These are phyloP conservation scores for Naso thynnoides DNA, from an alignment of 2,797 vertebrate genomes.

Conservation along the genomic window DNA sequence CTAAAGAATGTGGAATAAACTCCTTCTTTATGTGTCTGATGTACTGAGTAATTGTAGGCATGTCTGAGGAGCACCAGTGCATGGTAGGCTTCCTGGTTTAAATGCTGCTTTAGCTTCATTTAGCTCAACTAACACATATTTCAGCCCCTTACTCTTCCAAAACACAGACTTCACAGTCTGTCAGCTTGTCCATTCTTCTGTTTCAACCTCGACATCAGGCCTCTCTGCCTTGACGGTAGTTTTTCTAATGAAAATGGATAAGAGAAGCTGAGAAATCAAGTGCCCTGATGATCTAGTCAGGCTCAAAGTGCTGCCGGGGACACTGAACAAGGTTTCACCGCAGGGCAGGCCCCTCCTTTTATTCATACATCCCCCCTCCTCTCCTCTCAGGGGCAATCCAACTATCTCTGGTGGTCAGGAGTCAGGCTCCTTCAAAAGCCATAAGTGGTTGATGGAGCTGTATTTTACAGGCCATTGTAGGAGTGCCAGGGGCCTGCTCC, in stretches of 20 bases:
- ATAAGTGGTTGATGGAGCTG: constrained; percentile 80
- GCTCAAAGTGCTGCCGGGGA: constrained; percentile 49
- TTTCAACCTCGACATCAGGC: constrained; percentile 52
- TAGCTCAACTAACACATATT: constrained; percentile 16
- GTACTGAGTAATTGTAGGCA: background rate
- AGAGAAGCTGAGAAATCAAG: constrained; percentile 61
- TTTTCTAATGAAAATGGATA: constrained; percentile 65
- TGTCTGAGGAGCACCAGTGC: background rate
- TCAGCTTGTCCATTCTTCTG: constrained; percentile 34
- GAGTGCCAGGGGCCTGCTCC: constrained; percentile 63
- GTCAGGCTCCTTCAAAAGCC: constrained; percentile 74
- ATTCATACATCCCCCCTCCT: constrained; percentile 32
- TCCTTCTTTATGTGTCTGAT: background rate
- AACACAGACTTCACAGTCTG: constrained; percentile 26
- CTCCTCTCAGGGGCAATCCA: constrained; percentile 67
- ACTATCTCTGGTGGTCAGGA: constrained; percentile 77
- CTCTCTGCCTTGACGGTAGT: constrained; percentile 34
- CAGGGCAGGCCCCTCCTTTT: constrained; percentile 32
- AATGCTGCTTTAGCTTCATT: constrained; percentile 6
- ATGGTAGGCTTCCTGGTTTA: background rate
- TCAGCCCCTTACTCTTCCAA: constrained; percentile 19
- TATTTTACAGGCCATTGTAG: constrained; percentile 74
- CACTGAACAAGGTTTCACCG: constrained; percentile 48
- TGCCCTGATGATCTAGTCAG: constrained; percentile 50
- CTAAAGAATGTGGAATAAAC: background rate